Base-by-base conservation (phyloP, 2,888 invertebrate genomes). In the Clivina fossor region DNA sequence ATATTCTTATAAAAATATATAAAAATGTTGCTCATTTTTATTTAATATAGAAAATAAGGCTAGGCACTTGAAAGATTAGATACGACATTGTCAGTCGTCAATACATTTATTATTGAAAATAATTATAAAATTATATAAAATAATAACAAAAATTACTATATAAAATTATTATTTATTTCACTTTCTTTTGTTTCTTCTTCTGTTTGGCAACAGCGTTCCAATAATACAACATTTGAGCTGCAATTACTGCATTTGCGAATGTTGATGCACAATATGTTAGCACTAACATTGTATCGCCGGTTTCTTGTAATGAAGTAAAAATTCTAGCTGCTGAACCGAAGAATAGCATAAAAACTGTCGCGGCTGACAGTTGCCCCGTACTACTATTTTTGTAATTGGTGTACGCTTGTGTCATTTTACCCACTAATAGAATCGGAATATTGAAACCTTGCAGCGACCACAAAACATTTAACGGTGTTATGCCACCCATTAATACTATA, bases 281-380 rank as follows among this genome's bases (percentile, higher is more conserved):
- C 51, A 98, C 85, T 61, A 97, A 84, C 65, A 92, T 84, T 15
- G 69, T 73, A 71, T 99, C 99, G 1, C 96, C 97, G 1, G 99
- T 98, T 76, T 99, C 98, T 76, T 98, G 96, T 40, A 96, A 83
- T 0, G 97, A 95, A 16, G 99, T 99, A 73, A 99, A 98, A 66
- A 99, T 93, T 68, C 99, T 84, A 1, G 96, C 95, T 48, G 90
- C 68, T 9, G 95, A 89, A 15, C 98, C 98, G 44, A 84, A 83
- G 66, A 96, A 89, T 55, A 98, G 77, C 76, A 98, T 77, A 32
- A 88, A 79, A 44, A 90, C 84, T 0, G 98, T 98, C 9, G 88
- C 81, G 1, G 92, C 92, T 1, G 98, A 97, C 41, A 99, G 74
- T 72, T 99, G 98, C 0, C 99, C 99, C 0, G 98, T 99, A 64